Conservation (phyloP, 2,888 invertebrate genomes). For the Endomychus coccineus region DNA sequence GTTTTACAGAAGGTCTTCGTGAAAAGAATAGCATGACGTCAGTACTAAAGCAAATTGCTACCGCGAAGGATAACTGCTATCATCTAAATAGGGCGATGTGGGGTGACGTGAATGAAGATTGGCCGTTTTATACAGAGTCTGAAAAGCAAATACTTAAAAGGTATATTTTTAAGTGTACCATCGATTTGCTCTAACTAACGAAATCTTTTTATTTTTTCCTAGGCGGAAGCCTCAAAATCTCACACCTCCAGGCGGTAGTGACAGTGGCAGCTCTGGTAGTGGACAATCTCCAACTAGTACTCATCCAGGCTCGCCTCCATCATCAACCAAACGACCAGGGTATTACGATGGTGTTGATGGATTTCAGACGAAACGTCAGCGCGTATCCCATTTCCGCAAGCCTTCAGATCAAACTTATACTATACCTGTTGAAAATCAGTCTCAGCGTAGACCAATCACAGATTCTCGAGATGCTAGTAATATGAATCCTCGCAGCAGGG, state of each 20-base stretch:
- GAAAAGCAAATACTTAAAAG: constrained; percentile 83
- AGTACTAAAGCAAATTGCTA: constrained; percentile 74
- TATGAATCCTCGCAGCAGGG: constrained; percentile 45
- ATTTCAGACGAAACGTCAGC: constrained; percentile 65
- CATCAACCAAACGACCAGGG: constrained; percentile 54
- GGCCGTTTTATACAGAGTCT: constrained; percentile 89
- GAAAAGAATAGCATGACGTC: constrained; percentile 70
- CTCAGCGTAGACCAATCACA: constrained; percentile 39
- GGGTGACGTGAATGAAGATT: constrained; percentile 89
- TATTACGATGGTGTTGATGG: constrained; percentile 54
- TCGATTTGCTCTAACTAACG: too few species aligned
- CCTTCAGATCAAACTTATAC: constrained; percentile 41
- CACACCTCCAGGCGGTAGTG: constrained; percentile 82
- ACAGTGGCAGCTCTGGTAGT: constrained; percentile 66
- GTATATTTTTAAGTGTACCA: constrained; percentile 39
- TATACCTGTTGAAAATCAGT: constrained; percentile 34
- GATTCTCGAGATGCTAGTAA: constrained; percentile 44
- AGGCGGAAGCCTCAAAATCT: constrained; percentile 87
- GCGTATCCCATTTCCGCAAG: constrained; percentile 78
- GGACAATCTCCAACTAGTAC: constrained; percentile 74
- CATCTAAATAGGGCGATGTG: constrained; percentile 79
- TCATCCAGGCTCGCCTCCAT: constrained; percentile 66
- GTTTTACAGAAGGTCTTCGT: constrained; percentile 71
- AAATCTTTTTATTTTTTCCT: constrained; percentile 24
- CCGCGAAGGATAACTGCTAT: constrained; percentile 82